A percentile compares a stretch with the other conserved stretches of the same genome.
phyloP scores from a whole-genome alignment of 2,113 vertebrate species.

The Indri indri region DNA sequence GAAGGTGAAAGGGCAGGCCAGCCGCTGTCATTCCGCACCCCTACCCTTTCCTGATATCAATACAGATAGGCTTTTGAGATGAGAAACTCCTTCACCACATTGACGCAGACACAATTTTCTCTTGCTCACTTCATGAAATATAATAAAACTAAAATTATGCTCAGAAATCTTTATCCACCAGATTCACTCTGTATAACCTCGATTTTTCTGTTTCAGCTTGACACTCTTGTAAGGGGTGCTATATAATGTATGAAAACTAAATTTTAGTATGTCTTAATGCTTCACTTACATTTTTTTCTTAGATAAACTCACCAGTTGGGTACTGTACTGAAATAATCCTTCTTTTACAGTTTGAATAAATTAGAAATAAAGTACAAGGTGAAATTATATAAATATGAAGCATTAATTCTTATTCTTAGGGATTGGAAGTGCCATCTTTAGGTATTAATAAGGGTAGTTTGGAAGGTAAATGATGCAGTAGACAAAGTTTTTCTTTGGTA shows the following conservation, averaged over 20 bases:
- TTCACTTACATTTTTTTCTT: neutral
- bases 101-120: neutral
- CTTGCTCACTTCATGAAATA: constrained; percentile 44
- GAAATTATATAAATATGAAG: neutral
- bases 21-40: constrained; percentile 78
- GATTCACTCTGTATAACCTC: neutral
- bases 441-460: neutral
- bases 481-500: neutral
- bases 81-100: constrained; percentile 56
- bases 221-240: neutral
- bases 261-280: neutral
- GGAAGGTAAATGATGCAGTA: neutral
- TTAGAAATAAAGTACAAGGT: neutral
- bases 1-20: constrained; percentile 87
- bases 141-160: constrained; percentile 44
- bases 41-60: constrained; percentile 79
- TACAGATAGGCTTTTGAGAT: constrained; percentile 74
- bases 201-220: neutral
- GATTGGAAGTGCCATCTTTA: neutral
- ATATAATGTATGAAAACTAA: constrained; percentile 8
- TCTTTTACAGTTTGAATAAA: neutral
- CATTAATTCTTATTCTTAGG: neutral
- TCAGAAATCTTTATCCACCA: constrained; percentile 16
- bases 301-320: neutral
- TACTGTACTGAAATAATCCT: neutral